Percentiles rank a stretch among this genome's conserved stretches.
Evolutionary conservation across 2,888 invertebrate species (phyloP).

Genomic region (Lasioglossum marginatum): DNA sequence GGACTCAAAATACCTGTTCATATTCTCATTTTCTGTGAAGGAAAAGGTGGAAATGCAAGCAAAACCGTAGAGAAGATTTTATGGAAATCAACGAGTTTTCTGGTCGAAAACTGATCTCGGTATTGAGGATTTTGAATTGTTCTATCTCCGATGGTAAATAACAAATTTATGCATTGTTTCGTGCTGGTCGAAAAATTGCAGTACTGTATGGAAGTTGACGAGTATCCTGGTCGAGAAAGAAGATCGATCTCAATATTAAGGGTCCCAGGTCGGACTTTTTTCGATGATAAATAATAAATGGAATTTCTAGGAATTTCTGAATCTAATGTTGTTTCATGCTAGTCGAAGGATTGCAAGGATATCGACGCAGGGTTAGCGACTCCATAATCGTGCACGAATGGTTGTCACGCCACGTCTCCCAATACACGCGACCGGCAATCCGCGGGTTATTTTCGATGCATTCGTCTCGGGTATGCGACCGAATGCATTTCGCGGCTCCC

Average conservation of each 20-base stretch:
- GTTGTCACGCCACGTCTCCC: slow-evolving; percentile 51
- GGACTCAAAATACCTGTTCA: too few relatives aligned
- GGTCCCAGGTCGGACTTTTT: not conserved
- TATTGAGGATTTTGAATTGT: not conserved
- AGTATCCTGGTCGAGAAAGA: not conserved
- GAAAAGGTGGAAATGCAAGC: not conserved
- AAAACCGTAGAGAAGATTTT: not conserved
- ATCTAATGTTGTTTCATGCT: not conserved
- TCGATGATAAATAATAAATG: not conserved
- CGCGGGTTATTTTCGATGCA: slow-evolving; percentile 61
- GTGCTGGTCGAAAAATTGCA: not conserved
- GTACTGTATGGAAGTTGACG: not conserved
- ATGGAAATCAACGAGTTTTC: not conserved
- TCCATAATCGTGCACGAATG: slow-evolving; percentile 29
- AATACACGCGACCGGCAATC: slow-evolving; percentile 58
- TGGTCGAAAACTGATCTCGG: not conserved
- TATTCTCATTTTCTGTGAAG: not conserved
- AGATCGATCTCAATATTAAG: not conserved
- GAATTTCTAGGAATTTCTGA: not conserved
- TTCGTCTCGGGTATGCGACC: slow-evolving; percentile 34
- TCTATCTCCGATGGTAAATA: not conserved
- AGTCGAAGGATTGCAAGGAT: slow-evolving; percentile 4
- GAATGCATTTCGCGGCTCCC: not conserved
- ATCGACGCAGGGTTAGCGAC: slow-evolving; percentile 35
- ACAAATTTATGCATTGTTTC: not conserved